phyloP scores from a whole-genome alignment of 53 echinoderm and acorn worm species.

The Echinarachnius parma region DNA sequence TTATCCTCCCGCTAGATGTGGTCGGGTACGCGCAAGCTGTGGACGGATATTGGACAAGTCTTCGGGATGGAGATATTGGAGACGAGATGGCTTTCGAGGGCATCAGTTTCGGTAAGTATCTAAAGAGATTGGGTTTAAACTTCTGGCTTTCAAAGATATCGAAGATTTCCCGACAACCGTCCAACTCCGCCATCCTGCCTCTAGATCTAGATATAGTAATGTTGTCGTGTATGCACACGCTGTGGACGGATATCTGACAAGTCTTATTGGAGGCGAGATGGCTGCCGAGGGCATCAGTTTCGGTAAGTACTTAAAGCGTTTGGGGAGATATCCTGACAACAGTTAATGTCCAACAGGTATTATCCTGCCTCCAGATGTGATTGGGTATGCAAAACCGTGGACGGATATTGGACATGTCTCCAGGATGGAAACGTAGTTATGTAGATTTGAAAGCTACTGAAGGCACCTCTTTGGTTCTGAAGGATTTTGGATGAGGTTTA shows the following conservation, averaged over 20 bases:
- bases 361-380: conserved; percentile 69
- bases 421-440: too few relatives aligned
- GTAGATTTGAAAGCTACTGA: conserved; percentile 59
- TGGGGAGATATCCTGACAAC: conserved; percentile 65
- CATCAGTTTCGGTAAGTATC: conserved; percentile 68
- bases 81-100: conserved; percentile 54
- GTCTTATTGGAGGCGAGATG: conserved; percentile 65
- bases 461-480: conserved; percentile 57
- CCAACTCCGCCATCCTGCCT: conserved; percentile 73
- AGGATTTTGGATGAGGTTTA: too few relatives aligned
- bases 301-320: too few relatives aligned
- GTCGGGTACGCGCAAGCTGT: conserved; percentile 63
- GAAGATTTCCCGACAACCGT: conserved; percentile 61
- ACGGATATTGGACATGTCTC: conserved; percentile 56
- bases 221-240: conserved; percentile 58
- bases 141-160: too few relatives aligned
- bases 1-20: conserved; percentile 67
- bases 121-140: too few relatives aligned
- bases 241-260: conserved; percentile 55
- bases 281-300: conserved; percentile 53
- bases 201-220: too few relatives aligned
- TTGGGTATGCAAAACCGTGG: conserved; percentile 61
- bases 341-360: conserved; percentile 62
- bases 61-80: conserved; percentile 58
- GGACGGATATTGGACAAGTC: conserved; percentile 51